Base-by-base conservation (phyloP, 2,888 invertebrate genomes). In the Chrysodeixis includens region DNA sequence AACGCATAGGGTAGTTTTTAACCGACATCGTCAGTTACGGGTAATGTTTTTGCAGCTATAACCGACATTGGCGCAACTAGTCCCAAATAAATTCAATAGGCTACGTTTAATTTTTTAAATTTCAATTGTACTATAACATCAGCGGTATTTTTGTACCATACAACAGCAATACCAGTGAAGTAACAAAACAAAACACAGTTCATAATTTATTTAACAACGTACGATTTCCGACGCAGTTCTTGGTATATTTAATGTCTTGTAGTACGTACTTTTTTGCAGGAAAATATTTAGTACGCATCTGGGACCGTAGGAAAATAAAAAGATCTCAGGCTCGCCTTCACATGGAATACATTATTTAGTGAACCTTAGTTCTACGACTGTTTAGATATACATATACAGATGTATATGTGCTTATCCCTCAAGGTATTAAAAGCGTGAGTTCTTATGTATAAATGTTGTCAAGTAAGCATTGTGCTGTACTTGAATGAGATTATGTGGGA, bases 331-430 rank as follows among this genome's bases (percentile, higher is more conserved):
- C 40, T 40, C n/a, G 40, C 40, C 40, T 40, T 40, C 40, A n/a
- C 40, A 40, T 40, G 35, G 35, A 35, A 40, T 40, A n/a, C 40
- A 40, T 40, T 40, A 40, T 40, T 40, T 40, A 40, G 40, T 40
- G n/a, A n/a, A 40, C 40, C 40, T 40, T 40, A 40, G 40, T 40
- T 40, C 40, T 40, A 40, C 40, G 26, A 26, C n/a, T 40, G 40
- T n/a, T 40, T 7, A 40, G 26, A 26, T 6, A 26, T 26, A 26
- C 26, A 26, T 26, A 26, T 26, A 26, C n/a, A 40, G n/a, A 40
- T 1, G 6, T 35, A 35, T 6, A 40, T n/a, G n/a, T 35, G 40
- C 40, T 4, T 40, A 40, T 40, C 40, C 40, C 40, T 40, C n/a
- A 40, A 35, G 40, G 40, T n/a, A 40, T 40, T 40, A 40, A 40